A percentile compares a stretch with the other conserved stretches of the same genome.
These are phyloP conservation scores for Prionchulus punctatus DNA, from an alignment of 2,888 invertebrate species.

Conservation along the genomic window DNA sequence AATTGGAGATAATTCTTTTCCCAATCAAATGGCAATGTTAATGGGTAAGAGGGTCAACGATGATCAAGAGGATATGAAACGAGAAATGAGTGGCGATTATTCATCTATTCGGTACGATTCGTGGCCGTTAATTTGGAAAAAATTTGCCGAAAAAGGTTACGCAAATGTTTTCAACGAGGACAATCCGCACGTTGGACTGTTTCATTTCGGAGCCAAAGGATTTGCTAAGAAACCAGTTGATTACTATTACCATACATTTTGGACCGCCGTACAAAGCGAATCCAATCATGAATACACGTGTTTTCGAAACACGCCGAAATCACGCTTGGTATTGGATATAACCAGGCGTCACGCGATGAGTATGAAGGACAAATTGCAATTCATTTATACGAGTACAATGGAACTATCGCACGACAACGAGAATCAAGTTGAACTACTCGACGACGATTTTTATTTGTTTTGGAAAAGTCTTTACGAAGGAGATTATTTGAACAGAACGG, in stretches of 20 bases:
- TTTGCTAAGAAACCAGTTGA: constrained; percentile 5
- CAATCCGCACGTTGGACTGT: constrained; percentile 7
- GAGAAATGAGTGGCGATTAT: neutral
- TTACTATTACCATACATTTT: neutral
- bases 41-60: too few relatives aligned
- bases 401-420: neutral
- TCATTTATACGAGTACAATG: neutral
- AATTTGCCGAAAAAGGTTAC: constrained; percentile 6
- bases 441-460: neutral
- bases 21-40: constrained; percentile 7
- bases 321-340: neutral
- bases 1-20: constrained; percentile 8
- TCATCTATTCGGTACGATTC: constrained; percentile 5
- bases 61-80: neutral
- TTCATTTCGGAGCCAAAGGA: constrained; percentile 7
- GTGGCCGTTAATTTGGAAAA: constrained; percentile 9
- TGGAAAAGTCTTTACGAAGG: neutral
- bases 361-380: neutral
- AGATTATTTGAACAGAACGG: constrained; percentile 2
- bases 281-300: neutral
- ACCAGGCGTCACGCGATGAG: neutral
- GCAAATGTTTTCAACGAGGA: constrained; percentile 7
- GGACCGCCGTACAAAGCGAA: too few relatives aligned
- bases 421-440: neutral
- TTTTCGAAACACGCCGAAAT: neutral